Evolutionary conservation across 2,888 invertebrate species (phyloP).

Genomic region (Apodemia duryi): DNA sequence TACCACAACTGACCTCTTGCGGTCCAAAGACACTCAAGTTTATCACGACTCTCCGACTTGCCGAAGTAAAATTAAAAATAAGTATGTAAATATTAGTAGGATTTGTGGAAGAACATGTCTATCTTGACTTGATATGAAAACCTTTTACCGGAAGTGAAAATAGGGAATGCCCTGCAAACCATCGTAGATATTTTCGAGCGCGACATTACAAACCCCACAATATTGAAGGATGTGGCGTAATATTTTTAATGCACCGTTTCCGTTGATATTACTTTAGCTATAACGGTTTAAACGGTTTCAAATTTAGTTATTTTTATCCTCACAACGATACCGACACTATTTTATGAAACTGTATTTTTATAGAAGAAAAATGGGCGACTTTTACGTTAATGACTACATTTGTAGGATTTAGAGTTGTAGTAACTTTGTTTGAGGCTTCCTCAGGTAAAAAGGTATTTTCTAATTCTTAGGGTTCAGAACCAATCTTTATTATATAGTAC

Average conservation of each 20-base stretch:
- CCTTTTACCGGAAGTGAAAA: conserved; percentile 31
- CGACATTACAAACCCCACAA: conserved; percentile 23
- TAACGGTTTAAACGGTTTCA: neutral
- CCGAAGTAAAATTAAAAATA: too few relatives aligned
- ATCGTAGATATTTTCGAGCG: conserved; percentile 31
- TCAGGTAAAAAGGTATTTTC: too few relatives aligned
- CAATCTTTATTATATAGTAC: too few relatives aligned
- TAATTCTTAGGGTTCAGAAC: too few relatives aligned
- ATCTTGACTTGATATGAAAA: neutral
- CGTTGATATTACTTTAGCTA: conserved; percentile 8
- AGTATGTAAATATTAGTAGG: too few relatives aligned
- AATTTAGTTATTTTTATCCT: conserved; percentile 4
- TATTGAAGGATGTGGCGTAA: conserved; percentile 25
- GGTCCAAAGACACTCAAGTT: too few relatives aligned
- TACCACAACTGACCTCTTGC: too few relatives aligned
- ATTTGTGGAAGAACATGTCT: neutral
- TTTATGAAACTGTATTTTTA: neutral
- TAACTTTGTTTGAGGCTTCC: too few relatives aligned
- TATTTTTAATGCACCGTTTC: conserved; percentile 25
- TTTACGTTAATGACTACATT: neutral
- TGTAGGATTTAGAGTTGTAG: neutral
- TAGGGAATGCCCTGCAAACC: conserved; percentile 28
- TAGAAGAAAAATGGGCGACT: neutral
- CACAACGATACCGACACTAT: neutral
- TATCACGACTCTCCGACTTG: too few relatives aligned